These are phyloP conservation scores for Mionectes macconnelli DNA, from an alignment of 2,113 vertebrate species.

Conservation along the genomic window DNA sequence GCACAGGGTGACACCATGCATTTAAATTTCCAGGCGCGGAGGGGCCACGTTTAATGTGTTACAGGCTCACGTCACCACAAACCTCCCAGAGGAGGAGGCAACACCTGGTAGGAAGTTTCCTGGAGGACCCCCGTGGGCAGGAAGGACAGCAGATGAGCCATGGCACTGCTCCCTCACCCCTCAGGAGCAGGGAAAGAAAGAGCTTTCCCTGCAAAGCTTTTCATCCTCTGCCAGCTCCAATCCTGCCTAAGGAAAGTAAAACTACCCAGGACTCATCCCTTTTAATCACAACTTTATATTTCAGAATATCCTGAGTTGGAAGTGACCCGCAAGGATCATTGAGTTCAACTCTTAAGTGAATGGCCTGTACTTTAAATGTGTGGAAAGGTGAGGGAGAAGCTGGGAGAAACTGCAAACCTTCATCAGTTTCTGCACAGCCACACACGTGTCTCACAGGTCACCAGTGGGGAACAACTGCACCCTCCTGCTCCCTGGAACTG, in stretches of 20 bases:
- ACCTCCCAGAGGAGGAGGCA: neutral
- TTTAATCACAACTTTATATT: neutral
- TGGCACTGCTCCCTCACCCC: neutral
- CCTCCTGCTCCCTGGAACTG: neutral
- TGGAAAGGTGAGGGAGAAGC: neutral
- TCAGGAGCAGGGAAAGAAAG: neutral
- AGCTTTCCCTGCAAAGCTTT: neutral
- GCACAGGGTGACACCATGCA: neutral
- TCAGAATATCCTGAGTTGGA: neutral
- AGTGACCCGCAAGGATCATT: neutral
- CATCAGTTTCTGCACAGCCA: neutral
- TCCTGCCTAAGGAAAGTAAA: neutral
- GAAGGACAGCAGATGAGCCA: neutral
- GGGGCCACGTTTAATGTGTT: rapidly evolving
- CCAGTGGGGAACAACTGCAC: neutral
- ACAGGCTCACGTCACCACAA: rapidly evolving
- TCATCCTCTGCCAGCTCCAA: neutral
- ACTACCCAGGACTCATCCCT: neutral
- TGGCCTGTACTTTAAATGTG: neutral
- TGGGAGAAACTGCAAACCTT: neutral
- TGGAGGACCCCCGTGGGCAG: neutral
- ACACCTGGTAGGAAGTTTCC: neutral
- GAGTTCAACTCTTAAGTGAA: neutral
- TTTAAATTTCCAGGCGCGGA: neutral
- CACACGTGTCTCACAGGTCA: rapidly evolving